phyloP scores from a whole-genome alignment of 2,113 vertebrate species.

The Anser brachyrhynchus region DNA sequence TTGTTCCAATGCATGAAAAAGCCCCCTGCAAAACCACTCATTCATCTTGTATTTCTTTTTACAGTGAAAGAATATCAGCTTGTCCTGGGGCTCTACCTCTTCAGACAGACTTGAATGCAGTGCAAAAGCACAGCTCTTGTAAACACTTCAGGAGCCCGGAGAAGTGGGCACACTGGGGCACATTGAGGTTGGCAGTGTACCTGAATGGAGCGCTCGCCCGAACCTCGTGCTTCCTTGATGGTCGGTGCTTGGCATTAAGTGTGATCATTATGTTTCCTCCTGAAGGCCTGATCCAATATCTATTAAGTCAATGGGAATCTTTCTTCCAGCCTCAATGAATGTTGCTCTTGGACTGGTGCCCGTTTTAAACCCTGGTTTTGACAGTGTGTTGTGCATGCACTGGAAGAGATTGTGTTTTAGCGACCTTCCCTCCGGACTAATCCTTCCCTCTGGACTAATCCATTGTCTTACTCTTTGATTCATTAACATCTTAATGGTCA shows the following conservation, averaged over 20 bases:
- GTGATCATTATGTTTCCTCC: neutral
- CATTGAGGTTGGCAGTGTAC: constrained; percentile 42
- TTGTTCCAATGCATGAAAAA: neutral
- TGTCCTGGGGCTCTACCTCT: constrained; percentile 43
- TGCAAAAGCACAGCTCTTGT: constrained; percentile 13
- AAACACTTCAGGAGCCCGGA: constrained; percentile 34
- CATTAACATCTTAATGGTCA: neutral
- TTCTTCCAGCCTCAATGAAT: neutral
- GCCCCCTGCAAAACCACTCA: neutral
- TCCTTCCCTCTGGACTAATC: neutral
- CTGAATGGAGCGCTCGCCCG: neutral
- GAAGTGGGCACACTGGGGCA: constrained; percentile 1
- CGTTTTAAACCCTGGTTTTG: neutral
- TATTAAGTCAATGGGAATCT: neutral
- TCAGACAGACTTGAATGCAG: neutral
- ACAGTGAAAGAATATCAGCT: neutral
- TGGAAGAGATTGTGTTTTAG: neutral
- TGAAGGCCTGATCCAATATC: neutral
- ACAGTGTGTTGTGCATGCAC: neutral
- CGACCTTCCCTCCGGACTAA: neutral
- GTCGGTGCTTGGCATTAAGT: neutral
- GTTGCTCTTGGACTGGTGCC: neutral
- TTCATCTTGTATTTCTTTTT: neutral
- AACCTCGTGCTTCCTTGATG: neutral
- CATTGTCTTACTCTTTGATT: neutral